A percentile compares a stretch with the other conserved stretches of the same genome.
These are phyloP conservation scores for Amblyornis subalaris DNA, from an alignment of 2,113 vertebrate species.

Conservation along the genomic window DNA sequence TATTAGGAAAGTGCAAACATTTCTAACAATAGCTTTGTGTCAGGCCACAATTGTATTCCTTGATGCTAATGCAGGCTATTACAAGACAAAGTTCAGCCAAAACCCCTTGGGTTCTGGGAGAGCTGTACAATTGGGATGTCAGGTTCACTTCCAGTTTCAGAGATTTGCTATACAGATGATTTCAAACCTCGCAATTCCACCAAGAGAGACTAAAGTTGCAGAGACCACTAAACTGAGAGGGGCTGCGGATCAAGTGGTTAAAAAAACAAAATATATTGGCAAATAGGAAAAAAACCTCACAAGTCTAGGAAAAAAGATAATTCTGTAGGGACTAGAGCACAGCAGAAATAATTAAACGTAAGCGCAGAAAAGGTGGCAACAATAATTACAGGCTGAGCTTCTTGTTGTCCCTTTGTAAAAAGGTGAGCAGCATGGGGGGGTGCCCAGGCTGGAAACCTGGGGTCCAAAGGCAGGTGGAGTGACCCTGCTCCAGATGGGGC, in stretches of 20 bases:
- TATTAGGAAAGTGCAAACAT: constrained; percentile 4
- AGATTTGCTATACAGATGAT: neutral
- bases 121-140: neutral
- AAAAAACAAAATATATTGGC: neutral
- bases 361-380: neutral
- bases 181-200: neutral
- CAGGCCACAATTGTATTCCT: neutral
- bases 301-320: neutral
- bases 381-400: neutral
- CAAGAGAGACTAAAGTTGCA: neutral
- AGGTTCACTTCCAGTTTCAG: neutral
- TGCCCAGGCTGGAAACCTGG: neutral
- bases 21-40: constrained; percentile 11
- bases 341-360: neutral
- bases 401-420: neutral
- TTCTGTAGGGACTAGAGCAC: neutral
- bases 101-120: neutral
- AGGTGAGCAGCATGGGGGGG: neutral
- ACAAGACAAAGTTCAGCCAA: neutral
- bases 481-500: neutral
- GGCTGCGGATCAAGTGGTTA: neutral
- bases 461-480: neutral
- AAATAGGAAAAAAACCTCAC: neutral
- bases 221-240: neutral
- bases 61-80: constrained; percentile 24